Conservation (phyloP, 2,888 invertebrate genomes). For the Drosophila limbata region DNA sequence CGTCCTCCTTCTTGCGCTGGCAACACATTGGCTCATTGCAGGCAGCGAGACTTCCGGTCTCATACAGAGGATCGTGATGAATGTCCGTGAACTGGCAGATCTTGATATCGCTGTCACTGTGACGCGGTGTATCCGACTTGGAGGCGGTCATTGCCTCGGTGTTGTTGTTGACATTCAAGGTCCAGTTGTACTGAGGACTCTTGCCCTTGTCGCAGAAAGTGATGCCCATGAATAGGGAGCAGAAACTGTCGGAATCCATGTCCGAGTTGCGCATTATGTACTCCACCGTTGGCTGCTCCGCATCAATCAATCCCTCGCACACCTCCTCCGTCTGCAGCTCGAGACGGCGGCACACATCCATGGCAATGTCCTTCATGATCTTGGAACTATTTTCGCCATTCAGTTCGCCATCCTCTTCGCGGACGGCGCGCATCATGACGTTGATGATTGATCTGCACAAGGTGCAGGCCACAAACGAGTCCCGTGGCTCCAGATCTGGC, state of each 20-base stretch:
- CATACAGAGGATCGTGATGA: constrained; percentile 92
- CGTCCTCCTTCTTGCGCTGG: constrained; percentile 83
- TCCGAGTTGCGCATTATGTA: constrained; percentile 86
- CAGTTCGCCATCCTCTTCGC: constrained; percentile 86
- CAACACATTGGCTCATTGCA: constrained; percentile 93
- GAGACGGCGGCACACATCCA: constrained; percentile 87
- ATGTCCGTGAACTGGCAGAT: constrained; percentile 86
- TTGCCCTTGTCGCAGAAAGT: constrained; percentile 69
- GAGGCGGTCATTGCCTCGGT: constrained; percentile 52
- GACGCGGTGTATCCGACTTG: constrained; percentile 71
- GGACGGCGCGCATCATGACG: constrained; percentile 83
- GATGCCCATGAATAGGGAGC: constrained; percentile 80
- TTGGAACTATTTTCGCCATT: constrained; percentile 63
- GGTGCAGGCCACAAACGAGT: constrained; percentile 77
- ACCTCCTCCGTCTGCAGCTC: constrained; percentile 87
- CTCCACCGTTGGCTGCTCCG: constrained; percentile 88
- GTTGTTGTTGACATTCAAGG: constrained; percentile 59
- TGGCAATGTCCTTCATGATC: constrained; percentile 83
- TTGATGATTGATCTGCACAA: constrained; percentile 76
- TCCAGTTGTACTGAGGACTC: constrained; percentile 77
- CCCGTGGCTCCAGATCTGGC: constrained; percentile 61
- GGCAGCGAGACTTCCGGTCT: constrained; percentile 88
- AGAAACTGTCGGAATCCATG: constrained; percentile 86
- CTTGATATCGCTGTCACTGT: constrained; percentile 60
- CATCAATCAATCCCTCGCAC: constrained; percentile 87